Evolutionary conservation across 2,888 invertebrate genomes (phyloP), one percentile per base, ranked within the genome.

Genomic region (Drosophila picticornis): DNA sequence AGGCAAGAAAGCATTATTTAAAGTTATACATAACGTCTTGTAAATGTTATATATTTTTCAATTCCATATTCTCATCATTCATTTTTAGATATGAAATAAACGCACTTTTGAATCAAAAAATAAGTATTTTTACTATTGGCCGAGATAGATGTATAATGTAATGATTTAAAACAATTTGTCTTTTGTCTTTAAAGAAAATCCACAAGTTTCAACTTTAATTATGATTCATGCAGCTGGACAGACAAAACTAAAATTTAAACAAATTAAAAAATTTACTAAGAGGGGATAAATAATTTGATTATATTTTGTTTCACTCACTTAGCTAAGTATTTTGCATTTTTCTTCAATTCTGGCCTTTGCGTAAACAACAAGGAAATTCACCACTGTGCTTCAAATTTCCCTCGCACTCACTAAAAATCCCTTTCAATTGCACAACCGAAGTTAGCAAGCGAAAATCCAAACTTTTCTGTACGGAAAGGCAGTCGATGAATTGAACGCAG

Each of bases 371-470:
- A n/a, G 9, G n/a, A 53, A 62, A 66, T 43, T 81, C 82, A 77
- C 82, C 82, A 81, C 65, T 10, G 10, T 2, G 22, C 22, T 19
- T 25, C 9, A 56, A 81, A 81, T 80, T 80, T 81, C 80, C 80
- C 82, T 72, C 11, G n/a, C 48, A n/a, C 7, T 36, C 9, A 22
- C 34, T 16, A 50, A 67, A 65, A 58, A 5, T 77, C 59, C 80
- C 75, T 63, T 81, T 79, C 82, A 81, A 81, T 65, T 63, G 19
- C 51, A 31, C 34, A 11, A 11, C 25, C 13, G 2, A 22, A 10
- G 19, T 32, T 60, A 29, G n/a, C 32, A 32, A 22, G 32, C 32
- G 34, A 10, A 58, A 48, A n/a, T 29, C 10, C 10, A 40, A 48
- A 16, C 40, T 22, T 25, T 67, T 69, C 55, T 71, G 64, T 74